Evolutionary conservation across 2,888 invertebrate genomes (phyloP), one percentile per base, ranked within the genome.

Genomic region (Drosophila meridiana): DNA sequence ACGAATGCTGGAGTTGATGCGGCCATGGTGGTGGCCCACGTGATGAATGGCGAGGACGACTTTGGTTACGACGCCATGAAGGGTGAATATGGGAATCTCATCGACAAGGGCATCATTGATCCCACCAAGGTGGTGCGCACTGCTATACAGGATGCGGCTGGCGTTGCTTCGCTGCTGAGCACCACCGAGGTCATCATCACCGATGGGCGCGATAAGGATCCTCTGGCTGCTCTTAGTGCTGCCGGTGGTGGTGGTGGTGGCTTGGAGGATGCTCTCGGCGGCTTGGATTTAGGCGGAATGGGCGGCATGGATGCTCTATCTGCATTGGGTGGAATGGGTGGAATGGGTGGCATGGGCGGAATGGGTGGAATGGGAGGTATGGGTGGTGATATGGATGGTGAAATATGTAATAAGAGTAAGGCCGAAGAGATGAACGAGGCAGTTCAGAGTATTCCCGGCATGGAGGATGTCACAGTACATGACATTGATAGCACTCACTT

Each of bases 181-280:
- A 99, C 99, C n/a, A 98, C 98, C 0, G 99, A 99, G 94, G 97
- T 97, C 50, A 99, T 99, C 6, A 97, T 99, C 74, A 97, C 97
- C 36, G 99, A 99, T 90, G 94, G 97, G 50, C 99, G 99, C 6
- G 96, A 96, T 91, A 98, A 98, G 92, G 96, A 97, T 82, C 95
- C 95, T 36, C 95, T 95, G 0, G 93, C 94, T 40, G 94, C 94
- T 28, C 94, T 94, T 7, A 96, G 95, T 93, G 95, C 4, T 20
- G 77, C 95, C 52, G 96, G 95, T 30, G 96, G 96, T 5, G 76
- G 45, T 2, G 50, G 20, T 9, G 58, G 30, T 5, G 74, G 53
- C 0, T 50, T 87, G 47, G 70, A 71, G 30, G 70, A 59, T 0
- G 84, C 85, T 36, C 50, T 90, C 13, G 71, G 86, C 26, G 94